Conservation (phyloP, 1,140 invertebrate species). For the Lordiphosa mommai region DNA sequence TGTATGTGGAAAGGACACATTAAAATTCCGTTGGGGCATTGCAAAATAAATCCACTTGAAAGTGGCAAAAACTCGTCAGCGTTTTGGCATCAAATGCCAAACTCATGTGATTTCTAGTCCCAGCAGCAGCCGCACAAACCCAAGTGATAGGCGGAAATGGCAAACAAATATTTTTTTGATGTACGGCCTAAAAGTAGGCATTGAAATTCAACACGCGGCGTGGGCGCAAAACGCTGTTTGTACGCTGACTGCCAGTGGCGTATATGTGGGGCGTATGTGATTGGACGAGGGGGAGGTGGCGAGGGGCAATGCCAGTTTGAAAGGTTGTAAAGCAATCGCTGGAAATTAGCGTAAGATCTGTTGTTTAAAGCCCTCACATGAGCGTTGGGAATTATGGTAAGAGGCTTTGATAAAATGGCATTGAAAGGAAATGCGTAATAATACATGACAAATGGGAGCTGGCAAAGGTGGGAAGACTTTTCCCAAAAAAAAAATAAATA, state of each 20-base stretch:
- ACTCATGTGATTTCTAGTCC: constrained; percentile 67
- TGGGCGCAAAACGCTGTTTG: constrained; percentile 12
- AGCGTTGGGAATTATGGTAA: background rate
- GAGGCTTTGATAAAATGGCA: too few species aligned
- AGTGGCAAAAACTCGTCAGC: constrained; percentile 66
- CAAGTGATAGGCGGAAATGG: constrained; percentile 50
- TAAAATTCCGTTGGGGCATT: constrained; percentile 40
- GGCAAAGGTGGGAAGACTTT: too few species aligned
- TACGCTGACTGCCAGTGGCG: background rate
- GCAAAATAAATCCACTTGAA: constrained; percentile 77
- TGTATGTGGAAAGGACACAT: too few species aligned
- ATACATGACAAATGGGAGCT: background rate
- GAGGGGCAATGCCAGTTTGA: constrained; percentile 17
- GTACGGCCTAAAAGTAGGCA: constrained; percentile 66
- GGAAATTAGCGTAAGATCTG: constrained; percentile 67
- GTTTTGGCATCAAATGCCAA: constrained; percentile 70
- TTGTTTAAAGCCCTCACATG: constrained; percentile 38
- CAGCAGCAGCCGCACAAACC: constrained; percentile 19
- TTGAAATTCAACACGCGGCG: constrained; percentile 73
- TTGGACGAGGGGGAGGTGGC: background rate
- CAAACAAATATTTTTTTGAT: constrained; percentile 65
- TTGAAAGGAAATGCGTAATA: background rate
- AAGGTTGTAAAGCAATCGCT: constrained; percentile 41
- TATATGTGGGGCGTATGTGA: constrained; percentile 17
- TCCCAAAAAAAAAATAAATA: too few species aligned